Evolutionary conservation across 1,140 invertebrate species (phyloP).

Genomic region (Whitmania pigra): DNA sequence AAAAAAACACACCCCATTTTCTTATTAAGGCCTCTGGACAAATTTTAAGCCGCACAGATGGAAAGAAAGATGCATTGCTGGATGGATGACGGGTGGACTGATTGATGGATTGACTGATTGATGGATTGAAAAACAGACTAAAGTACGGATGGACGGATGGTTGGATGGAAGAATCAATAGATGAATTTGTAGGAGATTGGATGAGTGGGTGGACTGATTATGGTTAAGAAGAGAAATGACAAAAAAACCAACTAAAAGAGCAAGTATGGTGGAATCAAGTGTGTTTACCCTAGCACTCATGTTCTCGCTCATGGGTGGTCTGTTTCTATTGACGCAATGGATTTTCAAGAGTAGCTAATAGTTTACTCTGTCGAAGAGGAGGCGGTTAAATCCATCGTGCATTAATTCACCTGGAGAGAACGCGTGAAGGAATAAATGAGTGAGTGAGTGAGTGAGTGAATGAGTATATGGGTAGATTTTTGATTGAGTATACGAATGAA

Average conservation of each 20-base stretch:
- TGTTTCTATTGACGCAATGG: no score
- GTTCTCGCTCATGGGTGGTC: neutral
- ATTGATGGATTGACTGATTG: neutral
- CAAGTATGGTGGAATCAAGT: neutral
- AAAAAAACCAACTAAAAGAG: neutral
- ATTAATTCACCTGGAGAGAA: neutral
- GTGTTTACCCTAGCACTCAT: neutral
- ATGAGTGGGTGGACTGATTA: neutral
- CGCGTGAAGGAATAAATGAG: neutral
- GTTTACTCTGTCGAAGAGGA: neutral
- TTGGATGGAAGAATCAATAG: neutral
- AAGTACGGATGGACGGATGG: neutral
- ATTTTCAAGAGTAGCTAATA: no score
- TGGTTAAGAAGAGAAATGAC: neutral
- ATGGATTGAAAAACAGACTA: neutral
- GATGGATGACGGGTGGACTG: no score
- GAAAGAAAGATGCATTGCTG: neutral
- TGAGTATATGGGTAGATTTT: neutral
- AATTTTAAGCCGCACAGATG: neutral
- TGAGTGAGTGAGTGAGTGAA: neutral
- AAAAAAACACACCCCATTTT: neutral
- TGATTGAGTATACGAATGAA: neutral
- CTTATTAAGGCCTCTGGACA: no score
- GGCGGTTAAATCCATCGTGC: neutral
- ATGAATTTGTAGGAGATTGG: neutral